These are phyloP conservation scores for Hippoglossus stenolepis DNA, from an alignment of 2,113 vertebrate genomes.

Conservation along the genomic window DNA sequence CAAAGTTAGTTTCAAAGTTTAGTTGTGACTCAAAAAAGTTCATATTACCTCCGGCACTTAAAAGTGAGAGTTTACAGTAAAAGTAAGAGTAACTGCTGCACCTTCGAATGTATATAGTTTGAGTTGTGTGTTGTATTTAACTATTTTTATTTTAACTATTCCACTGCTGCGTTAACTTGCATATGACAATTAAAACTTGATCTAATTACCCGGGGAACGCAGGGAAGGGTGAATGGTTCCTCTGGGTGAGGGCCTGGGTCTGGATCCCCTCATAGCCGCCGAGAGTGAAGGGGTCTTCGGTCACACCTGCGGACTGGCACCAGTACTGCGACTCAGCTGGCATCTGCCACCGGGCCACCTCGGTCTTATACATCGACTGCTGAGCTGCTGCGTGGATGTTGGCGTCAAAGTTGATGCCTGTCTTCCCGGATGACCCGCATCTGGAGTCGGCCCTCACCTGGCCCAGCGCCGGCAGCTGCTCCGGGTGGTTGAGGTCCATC, in stretches of 20 bases:
- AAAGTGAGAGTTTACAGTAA: too few relatives aligned
- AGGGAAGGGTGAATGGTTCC: slow-evolving; percentile 56
- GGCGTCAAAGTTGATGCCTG: neutral
- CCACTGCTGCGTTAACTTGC: too few relatives aligned
- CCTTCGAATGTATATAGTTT: too few relatives aligned
- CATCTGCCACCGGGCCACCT: slow-evolving; percentile 67
- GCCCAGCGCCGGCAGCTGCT: slow-evolving; percentile 29
- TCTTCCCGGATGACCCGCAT: neutral
- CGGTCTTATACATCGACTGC: slow-evolving; percentile 64
- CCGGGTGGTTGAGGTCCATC: slow-evolving; percentile 62
- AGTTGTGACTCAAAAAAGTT: too few relatives aligned
- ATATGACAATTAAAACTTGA: too few relatives aligned
- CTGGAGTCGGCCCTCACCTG: slow-evolving; percentile 64
- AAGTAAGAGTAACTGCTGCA: too few relatives aligned
- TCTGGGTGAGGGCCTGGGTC: slow-evolving; percentile 52
- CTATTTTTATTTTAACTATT: too few relatives aligned
- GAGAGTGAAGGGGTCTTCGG: slow-evolving; percentile 62
- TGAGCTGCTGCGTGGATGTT: neutral
- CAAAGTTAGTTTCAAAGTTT: too few relatives aligned
- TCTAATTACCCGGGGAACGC: slow-evolving; percentile 73
- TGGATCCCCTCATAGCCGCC: slow-evolving; percentile 65
- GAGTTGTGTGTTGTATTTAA: too few relatives aligned
- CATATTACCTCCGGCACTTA: too few relatives aligned
- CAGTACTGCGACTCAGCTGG: slow-evolving; percentile 71
- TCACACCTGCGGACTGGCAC: slow-evolving; percentile 62